phyloP scores from a whole-genome alignment of 2,888 invertebrate species.

The Diarsia brunnea region DNA sequence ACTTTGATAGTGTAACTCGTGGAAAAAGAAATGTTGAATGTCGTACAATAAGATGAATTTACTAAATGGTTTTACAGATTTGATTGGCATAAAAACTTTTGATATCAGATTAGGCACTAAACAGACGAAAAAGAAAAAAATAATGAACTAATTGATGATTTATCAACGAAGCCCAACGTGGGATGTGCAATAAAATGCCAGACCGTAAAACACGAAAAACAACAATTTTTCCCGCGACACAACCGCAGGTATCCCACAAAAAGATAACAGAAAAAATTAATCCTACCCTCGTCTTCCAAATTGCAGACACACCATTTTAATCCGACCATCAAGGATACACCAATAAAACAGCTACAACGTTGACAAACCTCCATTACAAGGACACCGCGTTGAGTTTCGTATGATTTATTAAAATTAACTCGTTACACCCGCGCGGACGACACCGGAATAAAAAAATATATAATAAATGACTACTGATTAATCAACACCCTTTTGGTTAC shows the following conservation, averaged over 20 bases:
- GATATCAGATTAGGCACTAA: no score
- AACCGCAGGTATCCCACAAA: conserved; percentile 14
- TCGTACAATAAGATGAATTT: no score
- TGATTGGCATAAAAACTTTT: no score
- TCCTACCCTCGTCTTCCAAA: conserved; percentile 44
- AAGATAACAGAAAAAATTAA: conserved; percentile 43
- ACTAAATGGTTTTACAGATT: no score
- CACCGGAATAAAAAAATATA: conserved; percentile 59
- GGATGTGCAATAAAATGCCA: background rate
- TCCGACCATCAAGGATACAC: conserved; percentile 52
- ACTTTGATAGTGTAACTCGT: no score
- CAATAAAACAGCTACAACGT: conserved; percentile 49
- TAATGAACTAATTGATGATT: background rate
- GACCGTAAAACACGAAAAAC: background rate
- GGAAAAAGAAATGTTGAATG: no score
- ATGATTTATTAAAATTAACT: conserved; percentile 69
- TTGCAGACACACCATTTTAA: conserved; percentile 51
- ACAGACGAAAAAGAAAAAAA: no score
- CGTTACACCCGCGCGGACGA: conserved; percentile 49
- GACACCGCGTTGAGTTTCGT: conserved; percentile 54
- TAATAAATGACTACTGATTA: conserved; percentile 62
- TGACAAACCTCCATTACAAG: conserved; percentile 50
- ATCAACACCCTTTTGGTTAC: conserved; percentile 62
- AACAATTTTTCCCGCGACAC: background rate
- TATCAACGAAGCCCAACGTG: background rate